Percentiles rank a stretch among this genome's conserved stretches.
These are phyloP conservation scores for Chrysodeixis includens DNA, from an alignment of 2,888 invertebrate genomes.

Conservation along the genomic window DNA sequence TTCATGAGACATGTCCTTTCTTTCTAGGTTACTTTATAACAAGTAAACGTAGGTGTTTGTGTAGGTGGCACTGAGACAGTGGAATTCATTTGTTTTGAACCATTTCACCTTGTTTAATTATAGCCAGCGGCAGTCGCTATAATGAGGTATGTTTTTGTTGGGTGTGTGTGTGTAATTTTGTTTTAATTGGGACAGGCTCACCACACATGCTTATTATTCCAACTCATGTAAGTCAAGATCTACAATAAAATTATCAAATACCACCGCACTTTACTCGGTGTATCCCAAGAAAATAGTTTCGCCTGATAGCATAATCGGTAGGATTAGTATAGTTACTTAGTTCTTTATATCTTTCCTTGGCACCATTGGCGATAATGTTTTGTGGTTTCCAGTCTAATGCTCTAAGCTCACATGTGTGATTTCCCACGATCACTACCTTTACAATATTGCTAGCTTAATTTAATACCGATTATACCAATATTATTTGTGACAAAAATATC, in stretches of 20 bases:
- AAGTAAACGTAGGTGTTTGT: conserved; percentile 13
- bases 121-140: neutral
- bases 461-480: too few relatives aligned
- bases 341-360: neutral
- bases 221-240: too few relatives aligned
- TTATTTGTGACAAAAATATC: too few relatives aligned
- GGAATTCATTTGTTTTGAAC: neutral
- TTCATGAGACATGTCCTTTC: conserved; percentile 18
- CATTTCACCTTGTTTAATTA: neutral
- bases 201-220: too few relatives aligned
- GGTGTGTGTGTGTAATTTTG: too few relatives aligned
- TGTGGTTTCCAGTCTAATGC: neutral
- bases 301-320: too few relatives aligned
- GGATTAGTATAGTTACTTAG: too few relatives aligned
- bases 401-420: neutral
- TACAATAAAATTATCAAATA: too few relatives aligned
- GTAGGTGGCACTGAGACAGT: neutral
- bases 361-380: neutral
- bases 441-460: too few relatives aligned
- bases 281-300: too few relatives aligned
- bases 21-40: conserved; percentile 15
- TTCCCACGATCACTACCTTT: neutral
- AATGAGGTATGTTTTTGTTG: neutral
- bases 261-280: too few relatives aligned
- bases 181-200: too few relatives aligned